A percentile compares a stretch with the other conserved stretches of the same genome.
These are phyloP conservation scores for Sinocyclocheilus rhinocerous DNA, from an alignment of 2,113 vertebrate genomes.

Conservation along the genomic window DNA sequence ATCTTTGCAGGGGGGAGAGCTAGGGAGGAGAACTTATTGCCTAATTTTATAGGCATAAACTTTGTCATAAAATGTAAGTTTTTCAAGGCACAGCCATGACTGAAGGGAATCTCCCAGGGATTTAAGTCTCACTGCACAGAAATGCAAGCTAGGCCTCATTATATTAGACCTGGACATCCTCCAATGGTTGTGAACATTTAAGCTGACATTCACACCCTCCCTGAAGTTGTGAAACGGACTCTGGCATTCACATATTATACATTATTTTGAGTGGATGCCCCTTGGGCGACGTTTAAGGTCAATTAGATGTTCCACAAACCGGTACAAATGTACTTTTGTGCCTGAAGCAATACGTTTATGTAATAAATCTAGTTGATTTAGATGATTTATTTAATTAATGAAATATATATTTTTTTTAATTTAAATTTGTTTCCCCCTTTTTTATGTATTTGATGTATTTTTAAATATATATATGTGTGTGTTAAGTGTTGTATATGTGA, in stretches of 20 bases:
- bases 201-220: neutral
- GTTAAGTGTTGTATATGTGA: too few relatives aligned
- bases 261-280: too few relatives aligned
- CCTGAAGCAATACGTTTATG: too few relatives aligned
- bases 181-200: slow-evolving; percentile 14
- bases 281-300: too few relatives aligned
- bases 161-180: slow-evolving; percentile 29
- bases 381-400: too few relatives aligned
- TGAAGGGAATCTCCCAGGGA: neutral
- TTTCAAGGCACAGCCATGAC: neutral
- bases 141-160: slow-evolving; percentile 27
- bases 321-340: too few relatives aligned
- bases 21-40: neutral
- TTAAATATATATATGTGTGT: too few relatives aligned
- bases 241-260: neutral
- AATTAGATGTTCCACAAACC: too few relatives aligned
- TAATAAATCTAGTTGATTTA: too few relatives aligned
- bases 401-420: too few relatives aligned
- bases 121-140: neutral
- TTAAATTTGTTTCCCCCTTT: too few relatives aligned
- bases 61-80: neutral
- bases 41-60: neutral
- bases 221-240: neutral
- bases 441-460: too few relatives aligned
- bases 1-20: neutral